Base-by-base conservation (phyloP, 1,140 invertebrate species). In the Caenorhabditis briggsae region DNA sequence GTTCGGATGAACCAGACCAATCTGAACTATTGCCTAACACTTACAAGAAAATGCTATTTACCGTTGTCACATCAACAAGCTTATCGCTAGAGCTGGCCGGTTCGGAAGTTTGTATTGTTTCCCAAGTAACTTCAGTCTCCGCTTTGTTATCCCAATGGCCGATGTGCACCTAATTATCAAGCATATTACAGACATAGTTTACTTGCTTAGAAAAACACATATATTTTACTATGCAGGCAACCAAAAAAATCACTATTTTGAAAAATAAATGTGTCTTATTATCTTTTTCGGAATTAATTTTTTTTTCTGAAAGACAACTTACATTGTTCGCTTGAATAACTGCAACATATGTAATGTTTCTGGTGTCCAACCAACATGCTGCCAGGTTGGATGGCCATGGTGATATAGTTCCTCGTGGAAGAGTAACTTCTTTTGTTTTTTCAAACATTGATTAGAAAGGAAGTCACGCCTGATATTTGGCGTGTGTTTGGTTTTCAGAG, bases 321-420 rank as follows among this genome's bases (percentile, higher is more conserved):
- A 86, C 85, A 50, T 82, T 70, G 56, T 43, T 56, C 18, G 20
- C 11, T 18, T 86, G 64, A 16, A 74, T 53, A 5, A 86, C 43
- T 9, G 74, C 70, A 11, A 55, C 85, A 23, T 86, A 86, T 18
- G 85, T 86, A 14, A 86, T 64, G 46, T 86, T 86, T 48, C 85
- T 50, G 7, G 70, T 82, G 43, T 86, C 85, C 2, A 74, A n/a
- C 46, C 56, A 86, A 43, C 46, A 64, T 20, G 61, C 64, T 16
- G 59, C 46, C 20, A 86, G 48, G n/a, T 86, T 86, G 7, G 58
- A 74, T 23, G 70, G 70, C 70, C 70, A 78, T 78, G 70, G 70
- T n/a, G 70, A 78, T 6, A 78, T 20, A 14, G 70, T 78, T 50
- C 70, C 70, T n/a, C 9, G n/a, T 5, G 70, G 70, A 23, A 78